Evolutionary conservation across 2,888 invertebrate genomes (phyloP), one percentile per base, ranked within the genome.

Genomic region (Hyalella azteca): DNA sequence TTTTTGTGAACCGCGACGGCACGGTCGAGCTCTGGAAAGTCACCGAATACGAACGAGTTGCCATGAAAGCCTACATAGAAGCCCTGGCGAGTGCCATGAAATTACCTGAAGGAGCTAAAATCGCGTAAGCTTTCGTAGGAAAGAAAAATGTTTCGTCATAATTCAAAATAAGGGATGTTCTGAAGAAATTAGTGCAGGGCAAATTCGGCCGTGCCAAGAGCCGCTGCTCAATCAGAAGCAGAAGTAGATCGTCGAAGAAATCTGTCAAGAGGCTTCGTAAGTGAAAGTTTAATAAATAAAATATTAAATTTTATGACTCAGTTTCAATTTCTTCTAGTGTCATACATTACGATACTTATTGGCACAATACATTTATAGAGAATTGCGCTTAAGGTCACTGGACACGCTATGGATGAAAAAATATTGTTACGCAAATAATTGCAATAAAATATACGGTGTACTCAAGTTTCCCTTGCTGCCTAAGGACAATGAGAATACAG

Each of bases 41-140:
- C 75, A 75, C 75, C n/a, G 9, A 45, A 39, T 75, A 41, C 19
- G 75, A 75, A 75, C 40, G 45, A 75, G 75, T 45, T 7, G 75
- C 75, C 26, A 75, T 75, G 75, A 41, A 75, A 39, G 75, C 75
- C 13, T 75, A 75, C 29, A 19, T 75, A n/a, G 32, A 75, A 26
- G 75, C 75, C 29, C 40, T 75, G 15, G 75, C 75, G 40, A 48
- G 29, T 45, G 40, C 40, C 9, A 32, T 45, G 15, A 75, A 75
- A 48, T 7, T 75, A 3, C 75, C 75, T 22, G 22, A 75, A 40
- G 75, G 40, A 15, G 19, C 9, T 7, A 41, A 29, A 29, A 15
- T 39, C 9, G 75, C 19, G 32, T 5, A 36, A 66, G 36, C 39
- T 29, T 66, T 66, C 36, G 66, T 66, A 9, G 36, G n/a, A 7